A percentile compares a stretch with the other conserved stretches of the same genome.
These are phyloP conservation scores for Cryptotermes secundus DNA, from an alignment of 1,140 invertebrate genomes.

Conservation along the genomic window DNA sequence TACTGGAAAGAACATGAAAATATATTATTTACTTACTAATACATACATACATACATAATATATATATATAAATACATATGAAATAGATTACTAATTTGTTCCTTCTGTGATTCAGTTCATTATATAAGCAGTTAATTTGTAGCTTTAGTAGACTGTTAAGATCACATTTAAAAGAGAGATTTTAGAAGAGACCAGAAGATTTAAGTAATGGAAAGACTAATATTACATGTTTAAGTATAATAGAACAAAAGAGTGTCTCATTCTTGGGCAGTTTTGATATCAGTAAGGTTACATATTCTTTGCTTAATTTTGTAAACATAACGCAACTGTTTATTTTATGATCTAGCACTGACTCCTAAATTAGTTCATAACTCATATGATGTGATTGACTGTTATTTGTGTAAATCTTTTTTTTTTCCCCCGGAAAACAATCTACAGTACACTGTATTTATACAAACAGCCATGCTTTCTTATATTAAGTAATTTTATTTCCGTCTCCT, in stretches of 20 bases:
- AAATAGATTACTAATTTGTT: not conserved
- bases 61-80: not conserved
- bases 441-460: not conserved
- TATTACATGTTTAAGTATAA: conserved; percentile 3
- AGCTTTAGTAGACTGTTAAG: not conserved
- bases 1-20: conserved; percentile 6
- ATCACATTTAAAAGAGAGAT: not conserved
- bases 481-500: too few relatives aligned
- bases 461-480: not conserved
- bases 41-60: too few relatives aligned
- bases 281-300: not conserved
- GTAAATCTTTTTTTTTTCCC: not conserved
- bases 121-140: not conserved
- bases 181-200: not conserved
- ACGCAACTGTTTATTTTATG: not conserved
- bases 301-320: not conserved
- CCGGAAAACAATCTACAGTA: not conserved
- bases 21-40: conserved; percentile 21
- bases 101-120: not conserved
- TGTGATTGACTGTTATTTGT: not conserved
- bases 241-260: not conserved
- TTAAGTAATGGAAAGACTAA: not conserved
- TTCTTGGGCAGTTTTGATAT: not conserved
- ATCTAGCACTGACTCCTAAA: not conserved
- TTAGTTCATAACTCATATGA: not conserved